These are phyloP conservation scores for Struthio camelus DNA, from an alignment of 2,113 vertebrate species.

Conservation along the genomic window DNA sequence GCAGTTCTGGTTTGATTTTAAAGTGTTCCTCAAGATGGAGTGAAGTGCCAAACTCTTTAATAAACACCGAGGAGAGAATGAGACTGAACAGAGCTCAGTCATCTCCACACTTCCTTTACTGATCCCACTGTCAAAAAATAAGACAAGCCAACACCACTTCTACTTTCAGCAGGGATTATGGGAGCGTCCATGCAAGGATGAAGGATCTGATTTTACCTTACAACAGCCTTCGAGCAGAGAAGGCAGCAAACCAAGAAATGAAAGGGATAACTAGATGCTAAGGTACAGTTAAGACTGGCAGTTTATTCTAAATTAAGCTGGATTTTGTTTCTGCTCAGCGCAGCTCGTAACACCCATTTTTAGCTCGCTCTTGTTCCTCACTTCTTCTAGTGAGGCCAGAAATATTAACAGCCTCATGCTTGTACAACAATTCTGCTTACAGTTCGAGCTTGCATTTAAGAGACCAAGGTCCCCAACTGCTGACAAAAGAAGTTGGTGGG, in stretches of 20 bases:
- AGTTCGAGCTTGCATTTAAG: background rate
- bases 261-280: background rate
- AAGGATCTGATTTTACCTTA: background rate
- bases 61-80: background rate
- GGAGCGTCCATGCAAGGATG: fast-evolving
- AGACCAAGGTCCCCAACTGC: background rate
- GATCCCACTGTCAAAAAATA: background rate
- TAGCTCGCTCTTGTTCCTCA: background rate
- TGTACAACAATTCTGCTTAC: background rate
- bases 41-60: background rate
- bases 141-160: background rate
- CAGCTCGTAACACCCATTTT: background rate
- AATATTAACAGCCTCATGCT: background rate
- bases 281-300: background rate
- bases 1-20: background rate
- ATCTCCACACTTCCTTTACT: background rate
- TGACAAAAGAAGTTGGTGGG: background rate
- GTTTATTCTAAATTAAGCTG: background rate
- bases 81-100: background rate
- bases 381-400: background rate
- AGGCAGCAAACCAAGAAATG: background rate
- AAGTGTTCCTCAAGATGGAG: background rate
- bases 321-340: background rate
- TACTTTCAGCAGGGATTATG: background rate
- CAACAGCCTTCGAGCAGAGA: background rate